phyloP scores from a whole-genome alignment of 2,888 invertebrate species.

The Hypercompe scribonia region DNA sequence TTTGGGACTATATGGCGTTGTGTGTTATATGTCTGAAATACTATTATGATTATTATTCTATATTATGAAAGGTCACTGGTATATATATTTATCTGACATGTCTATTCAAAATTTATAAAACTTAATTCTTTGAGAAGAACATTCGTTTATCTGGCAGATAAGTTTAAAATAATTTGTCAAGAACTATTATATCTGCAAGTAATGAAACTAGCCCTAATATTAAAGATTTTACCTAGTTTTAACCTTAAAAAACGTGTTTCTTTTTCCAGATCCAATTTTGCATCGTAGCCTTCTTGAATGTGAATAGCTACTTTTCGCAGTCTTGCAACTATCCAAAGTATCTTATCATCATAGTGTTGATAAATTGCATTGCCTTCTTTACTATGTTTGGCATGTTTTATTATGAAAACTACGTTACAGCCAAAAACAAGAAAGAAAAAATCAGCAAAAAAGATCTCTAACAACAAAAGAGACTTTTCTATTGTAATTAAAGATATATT shows the following conservation, averaged over 20 bases:
- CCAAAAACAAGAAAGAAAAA: background rate
- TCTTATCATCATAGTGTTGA: slow-evolving; percentile 85
- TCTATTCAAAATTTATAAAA: no score
- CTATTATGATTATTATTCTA: no score
- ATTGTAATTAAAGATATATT: background rate
- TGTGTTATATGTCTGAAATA: no score
- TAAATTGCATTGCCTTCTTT: slow-evolving; percentile 88
- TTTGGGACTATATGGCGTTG: no score
- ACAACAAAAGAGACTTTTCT: background rate
- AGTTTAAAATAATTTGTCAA: no score
- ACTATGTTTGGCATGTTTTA: slow-evolving; percentile 92
- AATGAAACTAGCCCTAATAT: no score
- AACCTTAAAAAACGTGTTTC: background rate
- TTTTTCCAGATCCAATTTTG: slow-evolving; percentile 88
- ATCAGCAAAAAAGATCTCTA: background rate
- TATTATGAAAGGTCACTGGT: no score
- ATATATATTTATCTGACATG: no score
- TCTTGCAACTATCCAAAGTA: slow-evolving; percentile 89
- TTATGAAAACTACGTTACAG: slow-evolving; percentile 84
- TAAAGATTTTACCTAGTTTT: no score
- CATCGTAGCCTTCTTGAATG: slow-evolving; percentile 88
- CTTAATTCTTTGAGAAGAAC: no score
- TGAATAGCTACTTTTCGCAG: slow-evolving; percentile 83
- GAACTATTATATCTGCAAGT: no score
- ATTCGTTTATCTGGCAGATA: no score